These are phyloP conservation scores for Asteroscopus sphinx DNA, from an alignment of 2,888 invertebrate genomes.

Conservation along the genomic window DNA sequence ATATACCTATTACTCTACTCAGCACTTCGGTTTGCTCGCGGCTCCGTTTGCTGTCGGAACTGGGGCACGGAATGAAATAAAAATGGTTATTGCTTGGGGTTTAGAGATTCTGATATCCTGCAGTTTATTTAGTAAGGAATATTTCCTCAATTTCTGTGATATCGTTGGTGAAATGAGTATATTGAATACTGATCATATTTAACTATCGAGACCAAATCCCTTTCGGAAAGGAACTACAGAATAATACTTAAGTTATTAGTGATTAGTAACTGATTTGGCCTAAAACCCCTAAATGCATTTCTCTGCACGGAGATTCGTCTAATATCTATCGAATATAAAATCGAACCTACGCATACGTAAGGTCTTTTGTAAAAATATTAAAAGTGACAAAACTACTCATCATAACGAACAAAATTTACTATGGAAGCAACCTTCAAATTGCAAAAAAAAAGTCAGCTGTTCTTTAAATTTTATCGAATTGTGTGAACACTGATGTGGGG, in stretches of 20 bases:
- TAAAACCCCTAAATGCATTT: background rate
- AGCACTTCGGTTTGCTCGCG: constrained; percentile 27
- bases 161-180: background rate
- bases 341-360: background rate
- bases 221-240: too few species aligned
- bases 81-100: constrained; percentile 29
- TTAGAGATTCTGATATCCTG: constrained; percentile 9
- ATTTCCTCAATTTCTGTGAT: constrained; percentile 19
- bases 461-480: too few species aligned
- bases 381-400: too few species aligned
- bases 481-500: too few species aligned
- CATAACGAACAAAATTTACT: too few species aligned
- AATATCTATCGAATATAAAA: background rate
- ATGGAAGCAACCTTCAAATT: too few species aligned
- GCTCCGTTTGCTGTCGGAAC: constrained; percentile 23
- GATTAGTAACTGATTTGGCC: too few species aligned
- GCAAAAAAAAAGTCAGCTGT: too few species aligned
- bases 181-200: too few species aligned
- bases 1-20: constrained; percentile 48
- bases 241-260: too few species aligned
- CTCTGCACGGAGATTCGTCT: background rate
- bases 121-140: constrained; percentile 13
- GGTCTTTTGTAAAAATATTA: too few species aligned
- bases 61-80: constrained; percentile 24
- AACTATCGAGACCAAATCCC: too few species aligned